Base-by-base conservation (phyloP, 2,797 vertebrate genomes). In the Fratercula arctica region DNA sequence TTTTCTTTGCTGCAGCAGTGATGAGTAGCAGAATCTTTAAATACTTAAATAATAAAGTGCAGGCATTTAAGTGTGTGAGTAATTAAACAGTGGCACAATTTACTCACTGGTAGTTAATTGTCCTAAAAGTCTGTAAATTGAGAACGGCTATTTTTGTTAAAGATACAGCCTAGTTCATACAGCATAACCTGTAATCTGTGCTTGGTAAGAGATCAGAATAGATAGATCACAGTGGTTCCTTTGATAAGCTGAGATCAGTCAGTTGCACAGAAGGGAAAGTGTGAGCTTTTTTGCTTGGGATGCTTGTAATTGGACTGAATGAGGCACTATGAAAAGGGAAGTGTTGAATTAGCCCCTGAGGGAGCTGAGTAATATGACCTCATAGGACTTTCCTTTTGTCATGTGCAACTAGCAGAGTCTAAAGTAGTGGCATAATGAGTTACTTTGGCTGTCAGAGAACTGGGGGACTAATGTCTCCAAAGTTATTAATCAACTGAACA, bases 341-440 rank as follows among this genome's bases (percentile, higher is more conserved):
- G 89, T 96, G 93, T 97, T 96, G 92, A 95, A 96, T 96, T 96
- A 96, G 95, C 90, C 94, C 95, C 96, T 81, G 90, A 93, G 95
- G 95, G 95, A 95, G 93, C 89, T 96, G 96, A 95, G 93, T 95
- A 96, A 94, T 94, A 93, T 93, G 96, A 97, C 95, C 93, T 96
- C 96, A 96, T 95, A 94, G 95, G 92, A 93, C 94, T 96, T 90
- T 33, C 37, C 94, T 95, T 97, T 96, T 96, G 95, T 97, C 90
- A 85, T 94, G 82, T 90, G 90, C 89, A 90, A 24, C 94, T 72
- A 95, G 90, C 95, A 66, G 48, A 48, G 78, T 89, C 94, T 95
- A 91, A 96, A 95, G 95, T 89, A 95, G 93, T 33, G 68, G 93
- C 95, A 96, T 96, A 96, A 96, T 97, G 94, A 95, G 96, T 96